Evolutionary conservation across 2,888 invertebrate genomes (phyloP), one percentile per base, ranked within the genome.

Genomic region (Emmelina monodactyla): DNA sequence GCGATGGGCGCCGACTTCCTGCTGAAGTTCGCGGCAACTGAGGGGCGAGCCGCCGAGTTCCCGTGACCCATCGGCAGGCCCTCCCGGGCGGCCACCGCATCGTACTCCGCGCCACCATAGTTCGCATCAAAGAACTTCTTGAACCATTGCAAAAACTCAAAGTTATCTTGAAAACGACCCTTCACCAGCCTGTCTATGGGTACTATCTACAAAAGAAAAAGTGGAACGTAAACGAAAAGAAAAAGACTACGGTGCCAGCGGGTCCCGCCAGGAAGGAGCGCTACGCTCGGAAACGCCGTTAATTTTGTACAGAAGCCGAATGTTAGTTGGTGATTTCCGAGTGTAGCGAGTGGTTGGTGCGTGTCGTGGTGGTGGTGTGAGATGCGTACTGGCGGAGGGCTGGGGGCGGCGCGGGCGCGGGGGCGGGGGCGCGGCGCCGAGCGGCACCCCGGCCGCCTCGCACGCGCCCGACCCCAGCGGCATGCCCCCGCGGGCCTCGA

Each of bases 81-180:
- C 58, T 89, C 91, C 52, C 97, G 86, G 60, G 91, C 90, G 46
- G 85, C 87, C 59, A 92, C 75, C 38, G 98, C 91, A 80, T 97
- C 94, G 78, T 98, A 98, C 47, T 94, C 94, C 61, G 87, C 84
- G 65, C 95, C 96, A 72, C 91, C 90, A 83, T 95, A 97, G 85
- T 99, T 99, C 58, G 97, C 97, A 82, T 98, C 97, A 83, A 97
- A 98, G 84, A 98, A 97, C 79, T 97, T 96, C 87, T 98, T 97
- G 87, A 98, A 98, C 97, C 97, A 98, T 84, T 98, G 97, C 58
- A 98, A 89, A 83, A 97, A 97, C 81, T 98, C 97, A 87, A 98
- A 98, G 85, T 98, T 98, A 85, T 98, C 97, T 87, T 97, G 97
- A 84, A 98, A 98, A 58, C 95, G 89, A 73, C 94, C 97, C 84